Base-by-base conservation (phyloP, 2,888 invertebrate genomes). In the Merodon equestris region DNA sequence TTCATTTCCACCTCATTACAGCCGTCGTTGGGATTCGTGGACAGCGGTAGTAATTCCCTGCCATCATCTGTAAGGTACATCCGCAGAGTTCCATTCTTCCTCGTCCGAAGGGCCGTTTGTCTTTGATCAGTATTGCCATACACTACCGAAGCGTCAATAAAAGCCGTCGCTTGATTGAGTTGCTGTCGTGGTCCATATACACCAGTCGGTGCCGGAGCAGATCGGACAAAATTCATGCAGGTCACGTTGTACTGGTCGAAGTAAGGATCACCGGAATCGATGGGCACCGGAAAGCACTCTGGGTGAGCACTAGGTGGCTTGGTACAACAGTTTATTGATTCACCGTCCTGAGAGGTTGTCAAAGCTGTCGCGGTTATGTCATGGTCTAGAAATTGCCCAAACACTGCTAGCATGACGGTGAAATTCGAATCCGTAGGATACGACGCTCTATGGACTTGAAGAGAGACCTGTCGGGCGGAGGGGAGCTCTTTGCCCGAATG, bases 361-460 rank as follows among this genome's bases (percentile, higher is more conserved):
- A 94, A 88, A 0, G 96, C 95, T 0, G 96, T 96, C 5, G 95
- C 94, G 0, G 96, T 95, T 64, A 96, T 93, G 83, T 96, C 96
- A 83, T 96, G 96, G 87, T 96, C 96, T 12, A 96, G 85, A 88
- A 97, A 96, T 89, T 96, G 96, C 0, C 96, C 96, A 91, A 95
- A 96, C 3, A 96, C 94, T 0, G 96, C 96, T 75, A 96, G 86
- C 94, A 96, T 94, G 0, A 95, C 94, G 0, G 95, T 93, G 86
- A 96, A 95, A 82, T 92, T 90, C 0, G 93, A 92, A 87, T 96
- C 95, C 53, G 92, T 92, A 40, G 91, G 91, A 85, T 94, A 93
- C 81, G 92, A 92, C 0, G 95, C 93, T 0, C 94, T 90, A 87
- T 95, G 95, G 0, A 96, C 93, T 15, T 91, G 91, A 14, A 93